Evolutionary conservation across 1,140 invertebrate species (phyloP).

Genomic region (Rhagoletis zephyria): DNA sequence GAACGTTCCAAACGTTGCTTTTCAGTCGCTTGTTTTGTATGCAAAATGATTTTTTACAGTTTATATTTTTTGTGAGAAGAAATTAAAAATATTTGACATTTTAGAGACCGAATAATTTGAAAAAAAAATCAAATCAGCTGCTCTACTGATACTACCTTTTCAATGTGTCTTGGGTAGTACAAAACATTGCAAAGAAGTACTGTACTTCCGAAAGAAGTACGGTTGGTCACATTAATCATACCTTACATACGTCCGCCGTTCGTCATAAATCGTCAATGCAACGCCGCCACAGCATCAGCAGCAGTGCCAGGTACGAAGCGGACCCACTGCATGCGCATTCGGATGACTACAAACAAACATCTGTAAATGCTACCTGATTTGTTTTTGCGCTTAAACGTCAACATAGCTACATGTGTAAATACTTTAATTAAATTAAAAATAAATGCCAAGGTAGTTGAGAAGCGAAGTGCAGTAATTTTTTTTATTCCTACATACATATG

Average conservation of each 20-base stretch:
- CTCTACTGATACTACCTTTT: too few relatives aligned
- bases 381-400: not conserved
- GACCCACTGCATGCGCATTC: not conserved
- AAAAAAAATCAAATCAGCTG: too few relatives aligned
- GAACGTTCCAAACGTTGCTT: too few relatives aligned
- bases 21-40: too few relatives aligned
- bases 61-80: too few relatives aligned
- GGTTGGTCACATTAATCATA: not conserved
- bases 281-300: not conserved
- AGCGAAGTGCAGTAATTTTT: not conserved
- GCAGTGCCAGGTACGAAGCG: constrained; percentile 27
- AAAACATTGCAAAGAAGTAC: too few relatives aligned
- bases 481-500: not conserved
- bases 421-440: constrained; percentile 4
- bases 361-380: not conserved
- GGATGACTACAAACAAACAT: not conserved
- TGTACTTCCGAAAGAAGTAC: too few relatives aligned
- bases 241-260: not conserved
- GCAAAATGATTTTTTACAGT: too few relatives aligned
- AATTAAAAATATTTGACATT: too few relatives aligned
- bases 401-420: not conserved
- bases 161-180: too few relatives aligned
- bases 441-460: constrained; percentile 29
- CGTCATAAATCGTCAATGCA: not conserved
- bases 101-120: too few relatives aligned